Evolutionary conservation across 37 sponge, comb jelly and placozoan species (phyloP).

Genomic region (Aphrocallistes beatrix): DNA sequence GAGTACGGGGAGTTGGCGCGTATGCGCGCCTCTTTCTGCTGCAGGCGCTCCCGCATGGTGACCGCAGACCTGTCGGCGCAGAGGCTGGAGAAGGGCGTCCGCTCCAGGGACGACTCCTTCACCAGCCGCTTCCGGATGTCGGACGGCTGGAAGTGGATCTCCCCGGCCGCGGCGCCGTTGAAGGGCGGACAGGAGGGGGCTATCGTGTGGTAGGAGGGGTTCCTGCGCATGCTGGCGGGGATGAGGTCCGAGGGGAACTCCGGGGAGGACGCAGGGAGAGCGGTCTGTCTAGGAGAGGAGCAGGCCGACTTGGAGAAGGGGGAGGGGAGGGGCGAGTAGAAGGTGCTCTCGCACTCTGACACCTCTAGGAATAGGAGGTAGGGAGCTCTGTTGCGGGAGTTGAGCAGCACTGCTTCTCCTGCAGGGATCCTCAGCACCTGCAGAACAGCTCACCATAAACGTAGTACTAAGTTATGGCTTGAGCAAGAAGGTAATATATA

Average conservation of each 20-base stretch:
- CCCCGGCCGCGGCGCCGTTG: not conserved
- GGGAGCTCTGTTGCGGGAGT: slow-evolving; percentile 88
- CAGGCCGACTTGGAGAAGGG: not conserved
- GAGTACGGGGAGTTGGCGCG: slow-evolving; percentile 73
- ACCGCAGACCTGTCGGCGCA: slow-evolving; percentile 29
- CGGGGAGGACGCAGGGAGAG: not conserved
- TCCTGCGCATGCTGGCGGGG: not conserved
- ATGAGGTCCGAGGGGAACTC: not conserved
- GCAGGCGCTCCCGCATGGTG: slow-evolving; percentile 85
- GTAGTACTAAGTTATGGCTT: no score
- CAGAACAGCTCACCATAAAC: no score
- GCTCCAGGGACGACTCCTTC: not conserved
- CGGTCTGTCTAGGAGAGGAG: not conserved
- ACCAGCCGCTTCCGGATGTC: not conserved
- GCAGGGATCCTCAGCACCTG: slow-evolving; percentile 76
- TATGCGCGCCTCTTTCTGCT: slow-evolving; percentile 62
- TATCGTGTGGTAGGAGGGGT: not conserved
- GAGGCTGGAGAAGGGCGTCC: not conserved
- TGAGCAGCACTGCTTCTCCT: slow-evolving; percentile 77
- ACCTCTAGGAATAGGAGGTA: slow-evolving; percentile 76
- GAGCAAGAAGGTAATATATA: no score
- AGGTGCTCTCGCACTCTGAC: slow-evolving; percentile 52
- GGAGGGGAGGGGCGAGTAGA: slow-evolving; percentile 52
- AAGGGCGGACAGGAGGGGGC: not conserved
- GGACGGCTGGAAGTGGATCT: not conserved